Conservation (phyloP, 2,888 invertebrate species). For the Biston betularia region DNA sequence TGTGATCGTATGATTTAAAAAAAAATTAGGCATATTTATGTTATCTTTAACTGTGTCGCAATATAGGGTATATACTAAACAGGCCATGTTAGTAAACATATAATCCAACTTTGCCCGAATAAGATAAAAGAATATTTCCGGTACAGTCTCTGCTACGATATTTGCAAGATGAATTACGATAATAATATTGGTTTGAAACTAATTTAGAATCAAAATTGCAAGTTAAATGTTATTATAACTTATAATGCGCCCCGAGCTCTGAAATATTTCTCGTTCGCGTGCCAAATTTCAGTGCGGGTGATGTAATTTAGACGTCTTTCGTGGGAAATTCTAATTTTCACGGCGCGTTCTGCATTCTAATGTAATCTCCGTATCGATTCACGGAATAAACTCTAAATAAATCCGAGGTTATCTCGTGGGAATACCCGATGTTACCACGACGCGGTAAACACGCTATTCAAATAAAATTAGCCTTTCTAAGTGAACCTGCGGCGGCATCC, state of each 20-base stretch:
- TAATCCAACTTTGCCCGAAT: constrained; percentile 3
- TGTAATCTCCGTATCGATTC: constrained; percentile 49
- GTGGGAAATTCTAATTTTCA: constrained; percentile 49
- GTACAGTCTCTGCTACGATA: background rate
- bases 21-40: too few relatives aligned
- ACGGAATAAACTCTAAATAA: constrained; percentile 41
- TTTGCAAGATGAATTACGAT: background rate
- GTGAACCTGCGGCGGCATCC: background rate
- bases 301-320: constrained; percentile 43
- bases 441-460: constrained; percentile 9
- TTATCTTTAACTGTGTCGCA: too few relatives aligned
- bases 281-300: constrained; percentile 13
- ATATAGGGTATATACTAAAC: too few relatives aligned
- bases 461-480: background rate
- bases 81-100: background rate
- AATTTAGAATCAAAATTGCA: background rate
- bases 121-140: background rate
- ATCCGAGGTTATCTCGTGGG: constrained; percentile 34
- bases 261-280: constrained; percentile 2
- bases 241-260: background rate
- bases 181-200: background rate
- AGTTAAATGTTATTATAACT: background rate
- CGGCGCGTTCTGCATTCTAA: constrained; percentile 49
- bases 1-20: too few relatives aligned
- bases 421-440: constrained; percentile 17